These are phyloP conservation scores for Oryctolagus cuniculus DNA, from an alignment of 2,113 vertebrate genomes.

Conservation along the genomic window mOryCun1.1 NC_091437.1:54323001-54323500, in stretches of 20 bases:
- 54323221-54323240: not conserved
- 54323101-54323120: not conserved
- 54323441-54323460: not conserved
- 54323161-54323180: constrained; percentile 36
- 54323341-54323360: not conserved
- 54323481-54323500: not conserved
- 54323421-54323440: not conserved
- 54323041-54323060: not conserved
- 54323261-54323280: constrained; percentile 53
- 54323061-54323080: constrained; percentile 32
- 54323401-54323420: not conserved
- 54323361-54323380: not conserved
- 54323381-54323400: not conserved
- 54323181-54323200: constrained; percentile 2
- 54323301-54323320: constrained; percentile 6
- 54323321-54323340: constrained; percentile 13
- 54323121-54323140: constrained; percentile 3
- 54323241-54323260: constrained; percentile 38
- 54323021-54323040: not conserved
- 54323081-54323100: constrained; percentile 13
- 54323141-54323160: constrained; percentile 52
- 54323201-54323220: constrained; percentile 51
- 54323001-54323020: not conserved
- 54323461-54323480: not conserved
- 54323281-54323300: constrained; percentile 60